These are phyloP conservation scores for Alcedo quadribrachys DNA, from an alignment of 2,797 vertebrate genomes.

Conservation along the genomic window DNA sequence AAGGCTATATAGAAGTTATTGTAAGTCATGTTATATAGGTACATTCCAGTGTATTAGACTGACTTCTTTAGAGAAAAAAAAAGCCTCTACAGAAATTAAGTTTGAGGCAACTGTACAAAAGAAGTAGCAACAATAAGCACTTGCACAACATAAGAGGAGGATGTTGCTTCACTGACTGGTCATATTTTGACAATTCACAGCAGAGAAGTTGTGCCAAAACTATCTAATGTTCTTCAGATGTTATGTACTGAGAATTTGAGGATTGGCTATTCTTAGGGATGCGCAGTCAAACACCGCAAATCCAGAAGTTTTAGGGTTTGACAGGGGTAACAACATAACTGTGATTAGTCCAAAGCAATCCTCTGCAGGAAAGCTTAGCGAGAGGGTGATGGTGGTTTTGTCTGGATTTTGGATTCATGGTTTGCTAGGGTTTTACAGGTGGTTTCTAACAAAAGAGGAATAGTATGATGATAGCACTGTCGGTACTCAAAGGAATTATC, in stretches of 20 bases:
- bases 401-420: too few relatives aligned
- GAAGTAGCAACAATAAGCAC: neutral
- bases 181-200: neutral
- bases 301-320: neutral
- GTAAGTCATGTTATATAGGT: neutral
- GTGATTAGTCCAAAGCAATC: neutral
- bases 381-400: neutral
- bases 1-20: neutral
- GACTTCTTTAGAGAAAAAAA: neutral
- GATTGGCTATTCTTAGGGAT: neutral
- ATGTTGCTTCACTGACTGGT: neutral
- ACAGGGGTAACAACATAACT: neutral
- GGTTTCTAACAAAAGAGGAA: neutral
- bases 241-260: neutral
- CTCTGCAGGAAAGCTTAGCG: neutral
- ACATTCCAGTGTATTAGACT: neutral
- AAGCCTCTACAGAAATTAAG: neutral
- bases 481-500: neutral
- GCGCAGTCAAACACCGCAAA: neutral
- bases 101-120: neutral
- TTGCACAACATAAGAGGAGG: neutral
- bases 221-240: neutral
- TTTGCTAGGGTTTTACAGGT: neutral
- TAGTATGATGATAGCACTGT: neutral
- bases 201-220: neutral